Evolutionary conservation across 2,888 invertebrate genomes (phyloP).

Genomic region (Dolichopus griseipennis): DNA sequence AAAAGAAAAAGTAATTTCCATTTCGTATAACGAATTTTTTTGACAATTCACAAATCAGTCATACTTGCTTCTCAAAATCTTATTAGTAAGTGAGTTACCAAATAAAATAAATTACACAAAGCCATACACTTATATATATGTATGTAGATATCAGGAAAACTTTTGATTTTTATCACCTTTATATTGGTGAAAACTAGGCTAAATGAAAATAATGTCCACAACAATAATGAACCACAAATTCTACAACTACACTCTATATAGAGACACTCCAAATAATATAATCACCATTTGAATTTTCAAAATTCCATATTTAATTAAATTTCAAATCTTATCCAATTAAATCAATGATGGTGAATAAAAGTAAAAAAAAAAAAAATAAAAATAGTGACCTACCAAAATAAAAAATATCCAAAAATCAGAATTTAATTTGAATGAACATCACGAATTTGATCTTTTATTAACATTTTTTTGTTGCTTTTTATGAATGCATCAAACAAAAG

Average conservation of each 20-base stretch:
- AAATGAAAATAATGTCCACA: neutral
- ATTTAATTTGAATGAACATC: neutral
- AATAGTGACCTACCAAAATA: too few relatives aligned
- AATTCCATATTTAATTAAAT: neutral
- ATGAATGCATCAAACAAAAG: too few relatives aligned
- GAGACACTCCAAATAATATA: too few relatives aligned
- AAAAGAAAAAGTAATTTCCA: neutral
- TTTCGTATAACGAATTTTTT: neutral
- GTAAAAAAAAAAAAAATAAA: too few relatives aligned
- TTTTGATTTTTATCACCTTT: neutral
- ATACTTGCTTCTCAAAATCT: neutral
- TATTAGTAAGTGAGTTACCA: neutral
- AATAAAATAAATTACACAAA: too few relatives aligned
- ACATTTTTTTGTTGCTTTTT: neutral
- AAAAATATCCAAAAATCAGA: too few relatives aligned
- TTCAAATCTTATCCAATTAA: neutral
- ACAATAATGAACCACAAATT: too few relatives aligned
- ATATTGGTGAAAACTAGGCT: neutral
- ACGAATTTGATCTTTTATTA: slow-evolving; percentile 4
- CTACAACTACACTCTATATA: too few relatives aligned
- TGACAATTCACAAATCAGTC: neutral
- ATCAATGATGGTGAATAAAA: neutral
- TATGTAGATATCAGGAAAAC: neutral
- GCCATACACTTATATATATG: neutral
- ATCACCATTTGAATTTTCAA: too few relatives aligned